Percentiles rank a stretch among this genome's conserved stretches.
phyloP scores from a whole-genome alignment of 2,888 invertebrate species.

The Stenolophus ochropezus region DNA sequence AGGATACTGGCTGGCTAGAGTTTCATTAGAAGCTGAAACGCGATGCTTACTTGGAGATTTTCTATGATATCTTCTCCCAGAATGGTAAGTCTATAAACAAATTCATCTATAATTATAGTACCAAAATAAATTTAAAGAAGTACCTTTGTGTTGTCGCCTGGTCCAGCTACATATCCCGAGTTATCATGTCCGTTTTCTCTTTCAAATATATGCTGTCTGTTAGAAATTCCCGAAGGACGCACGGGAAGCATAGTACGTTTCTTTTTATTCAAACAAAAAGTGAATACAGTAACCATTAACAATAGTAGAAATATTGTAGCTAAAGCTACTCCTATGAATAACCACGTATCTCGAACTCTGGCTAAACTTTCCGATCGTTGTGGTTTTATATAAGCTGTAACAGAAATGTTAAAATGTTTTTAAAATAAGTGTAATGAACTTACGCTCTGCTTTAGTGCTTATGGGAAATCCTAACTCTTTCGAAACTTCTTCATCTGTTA shows the following conservation, averaged over 20 bases:
- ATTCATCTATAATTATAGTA: neutral
- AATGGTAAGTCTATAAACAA: constrained; percentile 45
- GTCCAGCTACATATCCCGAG: constrained; percentile 69
- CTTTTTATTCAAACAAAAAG: constrained; percentile 75
- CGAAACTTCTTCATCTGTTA: constrained; percentile 85
- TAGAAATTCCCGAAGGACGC: constrained; percentile 66
- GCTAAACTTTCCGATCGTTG: constrained; percentile 78
- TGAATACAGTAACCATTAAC: constrained; percentile 75
- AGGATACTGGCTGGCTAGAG: constrained; percentile 65
- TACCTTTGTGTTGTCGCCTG: constrained; percentile 43
- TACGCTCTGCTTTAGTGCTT: constrained; percentile 90
- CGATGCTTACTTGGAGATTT: constrained; percentile 21
- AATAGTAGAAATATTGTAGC: constrained; percentile 78
- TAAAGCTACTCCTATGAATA: constrained; percentile 79
- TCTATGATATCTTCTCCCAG: constrained; percentile 49
- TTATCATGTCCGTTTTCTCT: constrained; percentile 68
- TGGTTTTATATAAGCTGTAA: constrained; percentile 81
- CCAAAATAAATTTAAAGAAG: too few relatives aligned
- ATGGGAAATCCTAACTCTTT: constrained; percentile 84
- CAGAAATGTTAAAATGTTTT: neutral
- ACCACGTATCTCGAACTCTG: constrained; percentile 77
- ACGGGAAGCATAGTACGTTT: constrained; percentile 65
- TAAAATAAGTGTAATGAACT: constrained; percentile 64
- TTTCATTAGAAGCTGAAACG: constrained; percentile 65
- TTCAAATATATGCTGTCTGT: constrained; percentile 69